Base-by-base conservation (phyloP, 2,113 vertebrate species). In the Apteryx owenii region DNA sequence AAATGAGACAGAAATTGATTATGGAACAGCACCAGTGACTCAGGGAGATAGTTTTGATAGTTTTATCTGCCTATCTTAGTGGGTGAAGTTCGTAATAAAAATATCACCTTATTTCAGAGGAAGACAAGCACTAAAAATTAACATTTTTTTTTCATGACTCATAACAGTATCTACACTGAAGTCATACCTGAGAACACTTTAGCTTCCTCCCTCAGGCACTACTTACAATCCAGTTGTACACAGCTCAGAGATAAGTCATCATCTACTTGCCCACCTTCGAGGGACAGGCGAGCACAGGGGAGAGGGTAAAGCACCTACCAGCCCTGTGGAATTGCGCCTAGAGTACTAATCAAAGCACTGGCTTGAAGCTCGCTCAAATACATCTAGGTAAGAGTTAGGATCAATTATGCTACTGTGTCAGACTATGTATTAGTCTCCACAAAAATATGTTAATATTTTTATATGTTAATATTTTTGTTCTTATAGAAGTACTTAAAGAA, bases 251-350 rank as follows among this genome's bases (percentile, higher is more conserved):
- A 31, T 58, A 69, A 69, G 13, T 77, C 44, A 88, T 33, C 19
- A 26, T n/a, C 53, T 62, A 51, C 53, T 61, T 64, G 68, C 22
- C 18, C 19, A 22, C 10, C 68, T 31, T 19, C 19, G 26, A 88
- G 40, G 44, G 21, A 68, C 29, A 69, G 38, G 5, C 33, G 25
- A 50, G 2, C 0, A 48, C 0, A 71, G 9, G 7, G 6, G 10
- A 72, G 7, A 56, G 3, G 31, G 7, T 53, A 61, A 68, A 51
- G 26, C 19, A 64, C 18, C 56, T 83, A 38, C 14, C 21, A 33
- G 56, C 29, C 6, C 12, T 12, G 12, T 31, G 40, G 46, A 54
- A 61, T 42, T 83, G 21, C 4, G 7, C 15, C 33, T 71, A 61
- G 22, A 73, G 16, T 61, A 72, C 25, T 48, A 66, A 68, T 22